Evolutionary conservation across 2,113 vertebrate genomes (phyloP).

Genomic region (Chaetura pelagica): DNA sequence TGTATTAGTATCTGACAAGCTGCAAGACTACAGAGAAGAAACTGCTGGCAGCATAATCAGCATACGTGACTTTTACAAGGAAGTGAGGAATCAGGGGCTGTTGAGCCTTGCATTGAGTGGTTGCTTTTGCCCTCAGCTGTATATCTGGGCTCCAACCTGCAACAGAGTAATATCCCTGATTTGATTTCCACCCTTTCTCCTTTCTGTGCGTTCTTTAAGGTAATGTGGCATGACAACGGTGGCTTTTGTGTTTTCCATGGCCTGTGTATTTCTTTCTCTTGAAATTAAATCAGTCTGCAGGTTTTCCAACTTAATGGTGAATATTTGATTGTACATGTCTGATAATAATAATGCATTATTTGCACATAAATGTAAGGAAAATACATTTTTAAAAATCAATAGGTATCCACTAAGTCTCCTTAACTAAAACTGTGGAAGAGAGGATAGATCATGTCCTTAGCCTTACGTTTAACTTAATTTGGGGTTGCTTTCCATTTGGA

Average conservation of each 20-base stretch:
- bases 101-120: not conserved
- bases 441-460: not conserved
- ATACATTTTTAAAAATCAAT: not conserved
- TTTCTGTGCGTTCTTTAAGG: not conserved
- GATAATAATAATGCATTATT: not conserved
- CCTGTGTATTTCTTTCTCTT: not conserved
- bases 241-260: not conserved
- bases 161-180: not conserved
- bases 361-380: not conserved
- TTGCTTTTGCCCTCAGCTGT: not conserved
- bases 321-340: not conserved
- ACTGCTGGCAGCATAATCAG: not conserved
- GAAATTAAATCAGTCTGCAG: not conserved
- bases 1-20: not conserved
- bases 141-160: not conserved
- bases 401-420: not conserved
- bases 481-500: not conserved
- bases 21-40: not conserved
- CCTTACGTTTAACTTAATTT: not conserved
- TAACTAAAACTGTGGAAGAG: not conserved
- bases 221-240: not conserved
- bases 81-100: not conserved
- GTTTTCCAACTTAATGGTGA: not conserved
- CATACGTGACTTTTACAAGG: not conserved
- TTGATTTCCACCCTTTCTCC: not conserved